Conservation (phyloP, 1,140 invertebrate genomes). For the Zaprionus tsacasi region DNA sequence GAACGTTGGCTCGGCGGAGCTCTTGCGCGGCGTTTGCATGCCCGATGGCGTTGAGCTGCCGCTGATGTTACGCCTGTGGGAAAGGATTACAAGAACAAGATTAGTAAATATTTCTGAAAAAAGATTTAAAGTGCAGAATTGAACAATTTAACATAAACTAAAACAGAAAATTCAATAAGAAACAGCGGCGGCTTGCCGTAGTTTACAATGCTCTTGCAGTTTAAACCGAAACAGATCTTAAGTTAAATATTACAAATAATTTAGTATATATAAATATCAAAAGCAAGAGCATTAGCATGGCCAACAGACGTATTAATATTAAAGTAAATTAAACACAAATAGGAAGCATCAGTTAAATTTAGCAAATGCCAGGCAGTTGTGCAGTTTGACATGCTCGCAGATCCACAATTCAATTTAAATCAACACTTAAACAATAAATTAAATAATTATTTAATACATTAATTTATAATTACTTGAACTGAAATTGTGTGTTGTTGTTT, state of each 20-base stretch:
- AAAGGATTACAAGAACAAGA: not conserved
- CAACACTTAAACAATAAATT: conserved; percentile 14
- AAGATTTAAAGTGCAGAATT: not conserved
- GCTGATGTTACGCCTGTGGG: conserved; percentile 75
- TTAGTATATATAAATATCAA: not conserved
- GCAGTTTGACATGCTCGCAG: conserved; percentile 48
- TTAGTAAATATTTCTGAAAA: not conserved
- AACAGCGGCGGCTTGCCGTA: conserved; percentile 1
- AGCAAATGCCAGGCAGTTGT: conserved; percentile 6
- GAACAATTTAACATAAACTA: conserved; percentile 24
- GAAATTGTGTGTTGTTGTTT: conserved; percentile 27
- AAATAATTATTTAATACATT: conserved; percentile 11
- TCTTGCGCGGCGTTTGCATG: conserved; percentile 83
- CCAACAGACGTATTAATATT: not conserved
- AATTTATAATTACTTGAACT: conserved; percentile 69
- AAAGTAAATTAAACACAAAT: conserved; percentile 8
- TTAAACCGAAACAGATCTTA: not conserved
- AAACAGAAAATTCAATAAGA: not conserved
- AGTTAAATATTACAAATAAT: not conserved
- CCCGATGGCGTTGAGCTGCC: conserved; percentile 83
- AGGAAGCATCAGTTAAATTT: conserved; percentile 18
- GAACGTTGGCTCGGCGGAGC: conserved; percentile 80
- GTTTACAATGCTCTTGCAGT: not conserved
- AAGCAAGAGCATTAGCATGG: not conserved
- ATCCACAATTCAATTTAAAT: conserved; percentile 30